Evolutionary conservation across 2,113 vertebrate species (phyloP).

Genomic region (Takifugu bimaculatus): DNA sequence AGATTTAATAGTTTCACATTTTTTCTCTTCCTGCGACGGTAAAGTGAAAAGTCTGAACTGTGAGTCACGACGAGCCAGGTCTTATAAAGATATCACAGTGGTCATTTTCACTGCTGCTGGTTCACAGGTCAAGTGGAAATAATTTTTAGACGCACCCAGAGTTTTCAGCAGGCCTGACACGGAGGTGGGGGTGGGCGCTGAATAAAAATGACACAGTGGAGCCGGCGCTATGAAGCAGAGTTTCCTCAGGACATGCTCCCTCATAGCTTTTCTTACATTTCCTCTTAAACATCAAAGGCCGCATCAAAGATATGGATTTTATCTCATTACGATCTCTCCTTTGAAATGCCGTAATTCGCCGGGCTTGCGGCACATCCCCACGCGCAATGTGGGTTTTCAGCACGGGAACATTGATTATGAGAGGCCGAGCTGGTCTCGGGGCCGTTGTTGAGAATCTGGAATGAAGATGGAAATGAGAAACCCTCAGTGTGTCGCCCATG

Average conservation of each 20-base stretch:
- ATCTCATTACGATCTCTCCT: constrained; percentile 44
- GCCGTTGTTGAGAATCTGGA: constrained; percentile 25
- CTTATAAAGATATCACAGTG: neutral
- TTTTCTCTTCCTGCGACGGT: neutral
- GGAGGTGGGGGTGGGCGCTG: constrained; percentile 3
- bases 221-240: constrained; percentile 12
- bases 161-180: constrained; percentile 5
- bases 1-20: neutral
- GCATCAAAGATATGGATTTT: constrained; percentile 30
- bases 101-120: neutral
- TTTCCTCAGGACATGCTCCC: constrained; percentile 40
- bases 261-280: constrained; percentile 46
- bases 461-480: constrained; percentile 11
- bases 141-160: neutral
- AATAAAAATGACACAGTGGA: constrained; percentile 7
- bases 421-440: constrained; percentile 28
- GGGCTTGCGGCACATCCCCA: constrained; percentile 20
- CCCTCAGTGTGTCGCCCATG: neutral
- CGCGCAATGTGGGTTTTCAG: constrained; percentile 31
- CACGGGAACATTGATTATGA: constrained; percentile 35
- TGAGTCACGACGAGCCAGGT: neutral
- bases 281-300: constrained; percentile 58
- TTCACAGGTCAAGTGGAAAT: neutral
- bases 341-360: constrained; percentile 46
- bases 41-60: neutral